Evolutionary conservation across 2,888 invertebrate genomes (phyloP), one percentile per base, ranked within the genome.

Genomic region (Melolontha melolontha): DNA sequence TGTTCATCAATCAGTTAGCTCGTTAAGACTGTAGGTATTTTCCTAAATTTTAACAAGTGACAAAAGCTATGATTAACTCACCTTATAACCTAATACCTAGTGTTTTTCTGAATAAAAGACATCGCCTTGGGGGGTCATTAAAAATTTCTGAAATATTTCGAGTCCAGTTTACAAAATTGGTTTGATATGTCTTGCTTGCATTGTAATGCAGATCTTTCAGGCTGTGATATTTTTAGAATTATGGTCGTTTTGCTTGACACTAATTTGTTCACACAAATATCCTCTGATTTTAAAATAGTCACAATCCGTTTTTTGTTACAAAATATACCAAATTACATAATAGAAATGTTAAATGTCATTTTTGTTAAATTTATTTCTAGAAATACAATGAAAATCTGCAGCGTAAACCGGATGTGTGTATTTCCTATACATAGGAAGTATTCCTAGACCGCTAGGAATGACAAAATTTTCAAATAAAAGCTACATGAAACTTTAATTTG

Each of bases 161-260:
- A 22, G 22, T 49, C 2, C 49, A 10, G 17, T 8, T 16, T 4
- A 11, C 11, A 49, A 49, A 49, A 49, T 11, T 49, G 4, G 22
- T 42, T 57, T 27, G 12, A 12, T 55, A 41, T 22, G 54, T 40
- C 34, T 40, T 57, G 57, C 34, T 40, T 57, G 57, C 29, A 57
- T 57, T 57, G 57, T 57, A 57, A 44, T 27, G 44, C 27, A 2
- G 12, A 22, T 11, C 22, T 44, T 52, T 57, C 42, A 57, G 57
- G 57, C 41, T 42, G 44, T 57, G 57, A 29, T 57, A 57, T 57
- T 57, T 57, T 57, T 57, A 57, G 57, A 57, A 27, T 44, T 57
- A 42, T 57, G 42, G 22, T 27, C 42, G 14, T 42, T 42, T 57
- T 42, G 57, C 44, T 17, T 55, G 55, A 42, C 42, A 55, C 41